Evolutionary conservation across 2,113 vertebrate genomes (phyloP).

Genomic region (Mellivora capensis): DNA sequence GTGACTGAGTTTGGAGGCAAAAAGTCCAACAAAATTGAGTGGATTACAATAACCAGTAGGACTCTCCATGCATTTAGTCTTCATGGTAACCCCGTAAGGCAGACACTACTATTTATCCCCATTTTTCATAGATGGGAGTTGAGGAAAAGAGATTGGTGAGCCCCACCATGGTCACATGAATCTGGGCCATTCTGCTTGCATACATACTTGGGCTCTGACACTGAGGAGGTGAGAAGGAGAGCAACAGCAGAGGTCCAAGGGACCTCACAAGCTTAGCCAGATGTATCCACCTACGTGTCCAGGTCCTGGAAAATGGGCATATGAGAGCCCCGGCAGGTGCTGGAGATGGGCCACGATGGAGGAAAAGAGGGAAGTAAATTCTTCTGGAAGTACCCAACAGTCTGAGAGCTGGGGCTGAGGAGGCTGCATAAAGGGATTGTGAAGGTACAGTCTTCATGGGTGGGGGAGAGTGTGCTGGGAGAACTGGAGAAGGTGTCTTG

Average conservation of each 20-base stretch:
- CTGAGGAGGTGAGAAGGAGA: not conserved
- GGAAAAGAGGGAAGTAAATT: not conserved
- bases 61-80: not conserved
- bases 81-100: not conserved
- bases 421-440: not conserved
- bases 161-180: not conserved
- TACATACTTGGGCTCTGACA: too few species aligned
- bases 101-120: not conserved
- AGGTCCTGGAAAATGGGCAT: not conserved
- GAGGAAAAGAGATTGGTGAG: not conserved
- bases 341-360: not conserved
- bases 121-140: not conserved
- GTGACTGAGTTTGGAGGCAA: not conserved
- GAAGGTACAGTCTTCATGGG: not conserved
- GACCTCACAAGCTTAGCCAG: not conserved
- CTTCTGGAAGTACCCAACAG: not conserved
- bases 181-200: not conserved
- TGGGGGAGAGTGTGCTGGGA: not conserved
- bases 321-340: not conserved
- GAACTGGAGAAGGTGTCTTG: not conserved
- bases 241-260: not conserved
- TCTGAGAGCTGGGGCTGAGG: not conserved
- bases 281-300: too few species aligned
- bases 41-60: not conserved
- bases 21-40: not conserved